Evolutionary conservation across 2,888 invertebrate genomes (phyloP).

Genomic region (Tubulanus polymorphus): DNA sequence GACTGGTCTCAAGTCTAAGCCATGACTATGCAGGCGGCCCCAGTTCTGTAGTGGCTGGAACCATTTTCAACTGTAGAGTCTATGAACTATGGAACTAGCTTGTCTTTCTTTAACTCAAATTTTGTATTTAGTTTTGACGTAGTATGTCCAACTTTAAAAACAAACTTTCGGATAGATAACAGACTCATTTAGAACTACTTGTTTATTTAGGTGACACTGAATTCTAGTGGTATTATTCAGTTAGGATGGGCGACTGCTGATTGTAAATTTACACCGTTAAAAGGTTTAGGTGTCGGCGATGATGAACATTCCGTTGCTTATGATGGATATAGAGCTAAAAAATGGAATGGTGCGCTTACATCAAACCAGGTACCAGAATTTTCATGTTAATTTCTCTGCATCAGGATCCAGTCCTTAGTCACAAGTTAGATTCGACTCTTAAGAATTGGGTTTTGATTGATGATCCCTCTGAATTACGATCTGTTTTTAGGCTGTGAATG

Average conservation of each 20-base stretch:
- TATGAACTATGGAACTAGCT: no score
- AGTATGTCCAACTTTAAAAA: no score
- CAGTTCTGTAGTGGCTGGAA: neutral
- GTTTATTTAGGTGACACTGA: neutral
- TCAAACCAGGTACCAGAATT: no score
- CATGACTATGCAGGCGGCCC: neutral
- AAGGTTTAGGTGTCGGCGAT: constrained; percentile 5
- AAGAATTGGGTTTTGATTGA: no score
- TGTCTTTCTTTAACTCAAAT: no score
- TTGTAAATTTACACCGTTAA: neutral
- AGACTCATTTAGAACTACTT: no score
- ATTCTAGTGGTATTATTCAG: constrained; percentile 5
- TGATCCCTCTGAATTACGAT: neutral
- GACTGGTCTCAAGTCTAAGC: no score
- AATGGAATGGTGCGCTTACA: constrained; percentile 2
- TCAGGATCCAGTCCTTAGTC: no score
- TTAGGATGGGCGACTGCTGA: neutral
- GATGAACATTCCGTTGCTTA: neutral
- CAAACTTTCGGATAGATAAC: no score
- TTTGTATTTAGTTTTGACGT: no score
- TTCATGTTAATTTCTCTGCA: neutral
- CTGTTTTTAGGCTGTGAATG: neutral
- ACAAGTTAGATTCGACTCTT: no score
- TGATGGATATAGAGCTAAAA: constrained; percentile 3
- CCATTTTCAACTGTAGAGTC: no score